phyloP scores from a whole-genome alignment of 2,113 vertebrate genomes.

The Cynocephalus volans region DNA sequence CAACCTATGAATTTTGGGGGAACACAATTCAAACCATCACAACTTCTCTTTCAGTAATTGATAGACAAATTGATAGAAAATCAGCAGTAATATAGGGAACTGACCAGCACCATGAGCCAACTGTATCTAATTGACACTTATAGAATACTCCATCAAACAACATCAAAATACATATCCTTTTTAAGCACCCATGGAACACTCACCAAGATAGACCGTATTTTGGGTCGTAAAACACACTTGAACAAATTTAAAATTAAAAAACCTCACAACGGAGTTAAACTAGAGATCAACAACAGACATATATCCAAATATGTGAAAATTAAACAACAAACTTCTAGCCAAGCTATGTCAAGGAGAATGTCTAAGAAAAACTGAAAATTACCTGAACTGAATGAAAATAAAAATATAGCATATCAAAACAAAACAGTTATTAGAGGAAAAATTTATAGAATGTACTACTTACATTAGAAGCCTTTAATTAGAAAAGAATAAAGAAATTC shows the following conservation, averaged over 20 bases:
- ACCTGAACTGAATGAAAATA: slow-evolving; percentile 16
- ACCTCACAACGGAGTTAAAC: background rate
- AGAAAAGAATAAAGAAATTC: slow-evolving; percentile 33
- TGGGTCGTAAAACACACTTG: background rate
- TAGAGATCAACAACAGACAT: background rate
- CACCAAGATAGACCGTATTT: background rate
- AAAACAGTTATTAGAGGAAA: background rate
- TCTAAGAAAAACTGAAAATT: slow-evolving; percentile 6
- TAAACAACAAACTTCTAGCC: background rate
- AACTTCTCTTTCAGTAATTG: background rate
- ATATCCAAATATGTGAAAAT: background rate
- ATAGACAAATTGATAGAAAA: background rate
- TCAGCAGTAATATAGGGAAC: background rate
- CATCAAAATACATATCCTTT: too few relatives aligned
- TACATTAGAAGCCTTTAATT: background rate
- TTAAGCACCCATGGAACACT: too few relatives aligned
- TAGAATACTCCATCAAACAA: accelerated
- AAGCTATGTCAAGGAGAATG: background rate
- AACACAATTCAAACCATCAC: background rate
- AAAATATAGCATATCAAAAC: background rate
- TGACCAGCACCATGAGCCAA: background rate
- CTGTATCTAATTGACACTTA: background rate
- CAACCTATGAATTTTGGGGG: accelerated
- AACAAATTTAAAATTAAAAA: background rate
- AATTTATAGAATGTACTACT: background rate